Base-by-base conservation (phyloP, 2,113 vertebrate species). In the Theropithecus gelada region DNA sequence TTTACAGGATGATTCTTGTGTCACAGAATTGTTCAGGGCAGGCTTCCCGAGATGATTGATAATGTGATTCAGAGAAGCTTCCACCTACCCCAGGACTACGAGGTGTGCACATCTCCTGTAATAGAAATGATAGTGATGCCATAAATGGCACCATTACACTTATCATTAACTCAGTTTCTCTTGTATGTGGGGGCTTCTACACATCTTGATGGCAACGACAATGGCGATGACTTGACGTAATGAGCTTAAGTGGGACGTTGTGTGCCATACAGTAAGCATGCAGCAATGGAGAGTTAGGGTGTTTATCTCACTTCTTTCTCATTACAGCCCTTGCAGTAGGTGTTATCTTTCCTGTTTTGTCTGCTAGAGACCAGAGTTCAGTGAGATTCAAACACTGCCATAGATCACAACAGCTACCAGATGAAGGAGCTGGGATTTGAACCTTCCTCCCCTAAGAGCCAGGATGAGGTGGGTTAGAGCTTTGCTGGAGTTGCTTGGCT, bases 241-340 rank as follows among this genome's bases (percentile, higher is more conserved):
- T 12, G n/a, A 72, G 27, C 17, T 13, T 50, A 16, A 70, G 43
- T 8, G 64, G 50, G 32, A 10, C 20, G 55, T 17, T 0, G 3
- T 1, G 2, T 6, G 43, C 4, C 30, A 18, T 16, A 2, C 17
- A 38, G 27, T 52, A 43, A 50, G 22, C 5, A 1, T 8, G 38
- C 32, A 17, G 57, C 70, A 8, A 0, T 0, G 1, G 18, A 90
- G 18, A 81, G 55, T n/a, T 38, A 22, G 6, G 17, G 2, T 3
- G 0, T 48, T 55, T 8, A 0, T 22, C 38, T 61, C 32, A 16
- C 12, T 70, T 75, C 40, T 81, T 64, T 45, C 70, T 64, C 76
- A 3, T 3, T 3, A 13, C 12, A n/a, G 7, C 18, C 40, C 18
- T 43, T 35, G 2, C 3, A 9, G 27, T 5, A 16, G 50, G 8